These are phyloP conservation scores for Archips xylosteana DNA, from an alignment of 2,888 invertebrate species.

Conservation along the genomic window DNA sequence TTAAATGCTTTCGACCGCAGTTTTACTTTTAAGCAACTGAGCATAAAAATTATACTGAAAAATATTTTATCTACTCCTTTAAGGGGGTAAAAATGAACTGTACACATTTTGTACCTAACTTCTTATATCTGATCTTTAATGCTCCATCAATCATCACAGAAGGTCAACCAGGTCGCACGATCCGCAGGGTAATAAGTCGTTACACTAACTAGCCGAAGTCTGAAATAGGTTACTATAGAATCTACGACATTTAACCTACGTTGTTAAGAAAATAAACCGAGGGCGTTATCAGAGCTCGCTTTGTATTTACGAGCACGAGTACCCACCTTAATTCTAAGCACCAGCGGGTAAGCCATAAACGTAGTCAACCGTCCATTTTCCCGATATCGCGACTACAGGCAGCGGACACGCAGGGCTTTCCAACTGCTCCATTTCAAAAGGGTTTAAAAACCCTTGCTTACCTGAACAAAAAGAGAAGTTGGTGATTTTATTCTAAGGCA, in stretches of 20 bases:
- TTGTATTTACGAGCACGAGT: constrained; percentile 73
- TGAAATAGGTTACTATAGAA: constrained; percentile 55
- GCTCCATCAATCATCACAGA: constrained; percentile 1
- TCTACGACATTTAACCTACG: constrained; percentile 58
- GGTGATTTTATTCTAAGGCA: constrained; percentile 32
- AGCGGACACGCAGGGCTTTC: constrained; percentile 74
- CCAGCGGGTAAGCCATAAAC: constrained; percentile 80
- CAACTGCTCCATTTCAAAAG: constrained; percentile 44
- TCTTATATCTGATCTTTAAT: constrained; percentile 1
- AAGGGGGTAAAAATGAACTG: background rate
- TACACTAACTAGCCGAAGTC: constrained; percentile 46
- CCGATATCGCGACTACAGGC: constrained; percentile 78
- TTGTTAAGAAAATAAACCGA: constrained; percentile 73
- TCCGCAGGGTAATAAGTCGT: background rate
- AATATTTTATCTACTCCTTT: background rate
- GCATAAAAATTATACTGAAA: background rate
- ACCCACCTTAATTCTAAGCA: constrained; percentile 75
- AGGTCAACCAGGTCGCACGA: constrained; percentile 5
- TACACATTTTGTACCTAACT: background rate
- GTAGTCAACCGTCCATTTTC: constrained; percentile 85
- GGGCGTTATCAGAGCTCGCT: constrained; percentile 73
- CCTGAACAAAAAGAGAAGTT: constrained; percentile 39
- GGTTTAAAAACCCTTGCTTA: constrained; percentile 45
- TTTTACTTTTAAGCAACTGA: background rate
- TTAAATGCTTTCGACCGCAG: background rate